Evolutionary conservation across 2,797 vertebrate species (phyloP).

Genomic region (Cynopterus sphinx): DNA sequence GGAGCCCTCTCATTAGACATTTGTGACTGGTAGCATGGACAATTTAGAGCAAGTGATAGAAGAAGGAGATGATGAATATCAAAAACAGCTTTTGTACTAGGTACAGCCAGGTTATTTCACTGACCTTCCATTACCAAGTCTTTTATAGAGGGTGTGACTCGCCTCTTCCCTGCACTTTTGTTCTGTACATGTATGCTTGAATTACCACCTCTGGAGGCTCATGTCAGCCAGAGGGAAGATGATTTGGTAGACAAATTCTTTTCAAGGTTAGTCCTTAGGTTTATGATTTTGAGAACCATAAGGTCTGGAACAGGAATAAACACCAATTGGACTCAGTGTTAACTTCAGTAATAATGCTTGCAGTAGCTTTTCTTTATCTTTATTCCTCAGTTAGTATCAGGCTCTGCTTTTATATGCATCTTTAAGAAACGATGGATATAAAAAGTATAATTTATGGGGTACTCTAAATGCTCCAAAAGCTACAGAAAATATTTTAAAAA

Average conservation of each 20-base stretch:
- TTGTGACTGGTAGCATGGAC: too few relatives aligned
- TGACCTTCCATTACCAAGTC: neutral
- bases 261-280: neutral
- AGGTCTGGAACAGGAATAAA: rapidly evolving
- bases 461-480: neutral
- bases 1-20: neutral
- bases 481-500: neutral
- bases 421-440: neutral
- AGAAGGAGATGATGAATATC: neutral
- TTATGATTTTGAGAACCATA: neutral
- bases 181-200: neutral
- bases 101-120: neutral
- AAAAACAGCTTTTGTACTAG: neutral
- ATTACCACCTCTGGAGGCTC: neutral
- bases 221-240: neutral
- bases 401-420: neutral
- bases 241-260: neutral
- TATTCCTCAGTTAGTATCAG: neutral
- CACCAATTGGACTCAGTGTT: neutral
- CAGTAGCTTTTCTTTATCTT: neutral
- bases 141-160: neutral
- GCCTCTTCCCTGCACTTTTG: neutral
- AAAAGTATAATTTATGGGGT: neutral
- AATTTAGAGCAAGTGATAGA: neutral
- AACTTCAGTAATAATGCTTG: neutral